Evolutionary conservation across 2,113 vertebrate genomes (phyloP).

Genomic region (Crotophaga sulcirostris): DNA sequence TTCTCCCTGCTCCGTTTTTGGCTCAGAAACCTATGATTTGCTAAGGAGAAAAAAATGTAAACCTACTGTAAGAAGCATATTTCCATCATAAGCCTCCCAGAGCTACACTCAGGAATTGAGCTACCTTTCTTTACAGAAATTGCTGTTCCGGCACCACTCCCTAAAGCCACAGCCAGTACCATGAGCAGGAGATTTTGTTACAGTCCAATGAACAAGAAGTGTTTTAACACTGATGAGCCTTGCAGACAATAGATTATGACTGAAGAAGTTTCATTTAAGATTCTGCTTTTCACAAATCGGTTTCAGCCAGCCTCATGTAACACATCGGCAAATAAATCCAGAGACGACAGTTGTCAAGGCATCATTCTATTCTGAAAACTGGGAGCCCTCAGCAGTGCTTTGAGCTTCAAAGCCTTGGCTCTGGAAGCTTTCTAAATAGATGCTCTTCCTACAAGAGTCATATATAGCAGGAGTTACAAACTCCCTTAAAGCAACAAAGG

Average conservation of each 20-base stretch:
- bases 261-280: constrained; percentile 28
- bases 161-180: background rate
- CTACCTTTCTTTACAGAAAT: background rate
- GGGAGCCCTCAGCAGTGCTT: background rate
- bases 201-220: background rate
- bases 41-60: constrained; percentile 20
- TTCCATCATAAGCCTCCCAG: background rate
- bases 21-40: background rate
- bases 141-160: background rate
- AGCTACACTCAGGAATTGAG: background rate
- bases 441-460: background rate
- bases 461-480: background rate
- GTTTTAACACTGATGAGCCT: background rate
- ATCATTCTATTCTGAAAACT: background rate
- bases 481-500: background rate
- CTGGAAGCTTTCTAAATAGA: constrained; percentile 7
- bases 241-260: background rate
- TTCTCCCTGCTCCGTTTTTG: constrained; percentile 16
- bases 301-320: background rate
- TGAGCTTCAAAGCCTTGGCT: constrained; percentile 18
- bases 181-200: background rate
- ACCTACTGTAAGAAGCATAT: background rate
- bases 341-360: background rate
- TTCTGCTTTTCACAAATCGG: background rate
- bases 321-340: background rate